phyloP scores from a whole-genome alignment of 2,888 invertebrate species.

The Cremastinae sp. region DNA sequence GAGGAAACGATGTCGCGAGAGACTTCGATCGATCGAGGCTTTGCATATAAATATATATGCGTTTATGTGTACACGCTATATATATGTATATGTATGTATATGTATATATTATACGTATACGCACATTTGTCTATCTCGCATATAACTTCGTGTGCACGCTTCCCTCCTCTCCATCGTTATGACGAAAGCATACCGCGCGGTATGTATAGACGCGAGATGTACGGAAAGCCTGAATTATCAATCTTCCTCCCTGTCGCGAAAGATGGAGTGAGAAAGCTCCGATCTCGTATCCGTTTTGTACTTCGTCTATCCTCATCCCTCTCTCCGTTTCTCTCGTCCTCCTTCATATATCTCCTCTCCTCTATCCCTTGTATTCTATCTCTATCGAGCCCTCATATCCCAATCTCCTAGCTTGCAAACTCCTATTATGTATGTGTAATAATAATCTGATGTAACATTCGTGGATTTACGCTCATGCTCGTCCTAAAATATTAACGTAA shows the following conservation, averaged over 20 bases:
- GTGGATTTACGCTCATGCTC: too few species aligned
- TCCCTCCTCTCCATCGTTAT: slow-evolving; percentile 39
- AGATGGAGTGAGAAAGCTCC: slow-evolving; percentile 34
- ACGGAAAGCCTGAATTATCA: slow-evolving; percentile 59
- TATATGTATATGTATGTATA: too few species aligned
- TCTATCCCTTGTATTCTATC: too few species aligned
- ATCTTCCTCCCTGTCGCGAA: slow-evolving; percentile 59
- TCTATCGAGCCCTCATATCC: slow-evolving; percentile 31
- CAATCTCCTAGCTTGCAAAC: not conserved
- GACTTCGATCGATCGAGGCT: slow-evolving; percentile 58
- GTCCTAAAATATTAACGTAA: too few species aligned
- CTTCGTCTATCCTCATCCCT: slow-evolving; percentile 30
- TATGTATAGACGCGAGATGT: slow-evolving; percentile 39
- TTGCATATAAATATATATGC: slow-evolving; percentile 24
- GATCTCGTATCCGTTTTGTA: slow-evolving; percentile 19
- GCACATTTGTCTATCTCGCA: slow-evolving; percentile 10
- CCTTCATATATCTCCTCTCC: too few species aligned
- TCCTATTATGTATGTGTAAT: slow-evolving; percentile 1
- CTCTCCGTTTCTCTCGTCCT: too few species aligned
- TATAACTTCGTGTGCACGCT: slow-evolving; percentile 36
- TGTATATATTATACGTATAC: slow-evolving; percentile 17
- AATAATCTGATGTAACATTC: slow-evolving; percentile 22
- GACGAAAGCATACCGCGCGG: slow-evolving; percentile 45
- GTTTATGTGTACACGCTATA: slow-evolving; percentile 14
- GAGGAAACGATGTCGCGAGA: slow-evolving; percentile 51